Conservation (phyloP, 2,113 vertebrate species). For the Cheirogaleus medius region DNA sequence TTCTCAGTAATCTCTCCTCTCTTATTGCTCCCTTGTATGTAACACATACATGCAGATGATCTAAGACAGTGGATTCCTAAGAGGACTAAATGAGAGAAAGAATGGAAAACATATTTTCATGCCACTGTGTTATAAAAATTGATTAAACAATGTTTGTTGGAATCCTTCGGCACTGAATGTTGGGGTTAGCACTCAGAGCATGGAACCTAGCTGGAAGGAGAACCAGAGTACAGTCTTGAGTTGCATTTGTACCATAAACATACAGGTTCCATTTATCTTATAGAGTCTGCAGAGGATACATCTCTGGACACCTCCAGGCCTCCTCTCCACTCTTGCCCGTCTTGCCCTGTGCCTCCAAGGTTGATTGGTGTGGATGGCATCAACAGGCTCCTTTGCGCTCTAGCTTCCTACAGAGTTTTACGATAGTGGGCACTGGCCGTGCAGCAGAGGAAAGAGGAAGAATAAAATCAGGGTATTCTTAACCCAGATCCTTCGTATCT, state of each 20-base stretch:
- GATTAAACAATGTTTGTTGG: neutral
- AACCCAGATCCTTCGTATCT: neutral
- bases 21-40: neutral
- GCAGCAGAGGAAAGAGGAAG: neutral
- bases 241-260: neutral
- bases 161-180: neutral
- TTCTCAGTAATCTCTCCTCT: neutral
- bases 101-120: neutral
- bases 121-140: neutral
- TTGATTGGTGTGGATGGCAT: neutral
- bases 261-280: neutral
- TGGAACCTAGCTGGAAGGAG: neutral
- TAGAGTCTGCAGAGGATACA: neutral
- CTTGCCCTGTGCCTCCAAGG: fast-evolving
- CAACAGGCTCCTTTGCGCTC: neutral
- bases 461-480: neutral
- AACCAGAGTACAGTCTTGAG: neutral
- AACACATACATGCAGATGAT: neutral
- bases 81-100: neutral
- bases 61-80: neutral
- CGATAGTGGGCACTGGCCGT: fast-evolving
- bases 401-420: neutral
- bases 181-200: neutral
- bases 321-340: fast-evolving
- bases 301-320: neutral